Conservation (phyloP, 1,140 invertebrate genomes). For the Hetaerina americana region DNA sequence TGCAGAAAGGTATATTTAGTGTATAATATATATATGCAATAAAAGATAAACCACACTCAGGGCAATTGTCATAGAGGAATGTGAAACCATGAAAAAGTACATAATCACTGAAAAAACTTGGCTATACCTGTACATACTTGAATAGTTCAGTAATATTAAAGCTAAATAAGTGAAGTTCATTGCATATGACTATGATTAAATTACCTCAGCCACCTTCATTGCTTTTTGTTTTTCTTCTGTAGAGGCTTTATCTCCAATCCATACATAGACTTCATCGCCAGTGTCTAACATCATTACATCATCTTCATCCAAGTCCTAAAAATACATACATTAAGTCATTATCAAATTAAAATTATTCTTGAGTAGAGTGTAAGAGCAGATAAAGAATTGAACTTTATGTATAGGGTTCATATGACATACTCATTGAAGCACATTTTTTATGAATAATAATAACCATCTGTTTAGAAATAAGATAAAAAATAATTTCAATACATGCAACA, state of each 20-base stretch:
- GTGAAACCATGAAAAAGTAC: background rate
- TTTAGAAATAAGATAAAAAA: too few species aligned
- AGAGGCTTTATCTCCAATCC: conserved; percentile 58
- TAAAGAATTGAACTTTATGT: too few species aligned
- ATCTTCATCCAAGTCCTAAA: conserved; percentile 58
- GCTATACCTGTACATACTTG: conserved; percentile 3
- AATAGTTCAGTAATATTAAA: background rate
- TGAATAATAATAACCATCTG: too few species aligned
- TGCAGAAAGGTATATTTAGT: too few species aligned
- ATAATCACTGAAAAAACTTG: background rate
- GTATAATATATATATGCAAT: too few species aligned
- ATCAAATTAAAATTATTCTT: too few species aligned
- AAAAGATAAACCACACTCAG: too few species aligned
- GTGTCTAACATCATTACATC: conserved; percentile 60
- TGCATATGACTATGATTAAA: conserved; percentile 17
- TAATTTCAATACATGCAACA: too few species aligned
- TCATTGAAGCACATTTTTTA: too few species aligned
- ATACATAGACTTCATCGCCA: conserved; percentile 58
- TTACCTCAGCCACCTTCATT: conserved; percentile 44
- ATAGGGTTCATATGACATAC: too few species aligned
- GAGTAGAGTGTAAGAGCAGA: too few species aligned
- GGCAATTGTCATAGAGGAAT: background rate
- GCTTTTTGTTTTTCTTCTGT: conserved; percentile 46
- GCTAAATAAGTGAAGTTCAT: background rate
- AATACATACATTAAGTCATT: too few species aligned